Percentiles rank a stretch among this genome's conserved stretches.
Conservation (phyloP, 2,888 invertebrate genomes). For the Tetranychus truncatus region DNA sequence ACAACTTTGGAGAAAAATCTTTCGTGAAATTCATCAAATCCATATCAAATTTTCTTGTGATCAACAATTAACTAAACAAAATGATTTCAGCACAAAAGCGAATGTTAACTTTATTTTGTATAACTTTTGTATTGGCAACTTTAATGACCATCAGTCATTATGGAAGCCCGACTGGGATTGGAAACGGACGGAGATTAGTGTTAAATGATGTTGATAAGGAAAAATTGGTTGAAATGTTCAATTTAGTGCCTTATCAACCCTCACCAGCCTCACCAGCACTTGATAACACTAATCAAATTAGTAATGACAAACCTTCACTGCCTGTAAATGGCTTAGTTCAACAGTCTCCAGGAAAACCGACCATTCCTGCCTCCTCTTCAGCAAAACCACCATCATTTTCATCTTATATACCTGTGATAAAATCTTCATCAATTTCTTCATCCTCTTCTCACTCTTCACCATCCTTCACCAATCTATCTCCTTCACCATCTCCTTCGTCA, state of each 20-base stretch:
- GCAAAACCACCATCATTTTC: conserved; percentile 9
- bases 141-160: conserved; percentile 6
- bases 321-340: background rate
- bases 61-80: background rate
- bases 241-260: background rate
- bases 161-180: background rate
- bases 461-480: background rate
- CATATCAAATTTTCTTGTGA: background rate
- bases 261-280: background rate
- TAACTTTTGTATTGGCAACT: conserved; percentile 15
- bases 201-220: background rate
- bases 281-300: background rate
- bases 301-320: background rate
- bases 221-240: background rate
- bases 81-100: conserved; percentile 7
- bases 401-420: background rate
- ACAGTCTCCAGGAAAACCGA: background rate
- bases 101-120: conserved; percentile 12
- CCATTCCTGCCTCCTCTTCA: background rate
- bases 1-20: no score
- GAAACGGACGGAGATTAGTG: background rate
- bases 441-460: background rate
- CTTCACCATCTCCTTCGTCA: conserved; percentile 11
- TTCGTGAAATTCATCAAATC: no score
- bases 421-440: background rate